Percentiles rank a stretch among this genome's conserved stretches.
Evolutionary conservation across 2,113 vertebrate species (phyloP).

Genomic region (Terrapene triunguis): DNA sequence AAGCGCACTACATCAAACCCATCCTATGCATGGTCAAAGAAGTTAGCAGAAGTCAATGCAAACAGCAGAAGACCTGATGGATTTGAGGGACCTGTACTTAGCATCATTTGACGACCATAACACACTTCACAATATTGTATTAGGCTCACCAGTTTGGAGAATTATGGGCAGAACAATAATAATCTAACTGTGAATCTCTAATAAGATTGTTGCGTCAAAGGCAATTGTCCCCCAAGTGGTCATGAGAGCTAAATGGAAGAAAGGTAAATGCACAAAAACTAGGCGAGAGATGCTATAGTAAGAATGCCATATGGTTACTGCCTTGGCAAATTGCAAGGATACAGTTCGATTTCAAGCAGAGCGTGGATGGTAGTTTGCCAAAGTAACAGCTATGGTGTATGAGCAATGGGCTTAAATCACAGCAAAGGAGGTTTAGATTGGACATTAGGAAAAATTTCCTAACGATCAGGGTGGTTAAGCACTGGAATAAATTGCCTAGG

Average conservation of each 20-base stretch:
- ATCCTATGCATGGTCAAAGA: background rate
- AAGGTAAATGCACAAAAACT: background rate
- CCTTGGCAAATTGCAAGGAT: background rate
- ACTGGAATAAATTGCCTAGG: too few species aligned
- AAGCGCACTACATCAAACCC: background rate
- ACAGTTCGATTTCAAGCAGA: conserved; percentile 49
- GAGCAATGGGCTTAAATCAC: too few species aligned
- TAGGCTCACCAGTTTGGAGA: background rate
- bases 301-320: conserved; percentile 13
- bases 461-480: too few species aligned
- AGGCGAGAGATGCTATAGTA: conserved; percentile 17
- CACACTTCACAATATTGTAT: background rate
- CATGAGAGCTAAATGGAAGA: background rate
- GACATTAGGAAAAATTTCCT: too few species aligned
- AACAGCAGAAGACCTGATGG: background rate
- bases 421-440: too few species aligned
- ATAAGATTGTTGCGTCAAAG: conserved; percentile 4
- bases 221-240: background rate
- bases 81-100: background rate
- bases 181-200: background rate
- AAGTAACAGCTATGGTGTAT: background rate
- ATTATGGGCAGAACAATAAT: conserved; percentile 13
- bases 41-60: background rate
- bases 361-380: background rate
- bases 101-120: background rate